Evolutionary conservation across 2,113 vertebrate species (phyloP).

Genomic region (Gadus chalcogrammus): DNA sequence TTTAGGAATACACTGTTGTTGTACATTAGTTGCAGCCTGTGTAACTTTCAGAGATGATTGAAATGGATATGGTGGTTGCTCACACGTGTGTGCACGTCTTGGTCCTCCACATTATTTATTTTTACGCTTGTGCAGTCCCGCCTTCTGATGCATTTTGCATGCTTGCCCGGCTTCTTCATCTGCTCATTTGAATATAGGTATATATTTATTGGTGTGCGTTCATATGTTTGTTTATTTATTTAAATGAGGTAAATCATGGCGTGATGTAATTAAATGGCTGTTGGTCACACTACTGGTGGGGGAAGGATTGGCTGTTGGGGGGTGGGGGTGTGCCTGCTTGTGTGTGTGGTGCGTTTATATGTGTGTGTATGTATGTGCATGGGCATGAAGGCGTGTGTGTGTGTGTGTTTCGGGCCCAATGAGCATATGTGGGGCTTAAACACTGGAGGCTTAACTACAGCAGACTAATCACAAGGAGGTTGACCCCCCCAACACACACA

Average conservation of each 20-base stretch:
- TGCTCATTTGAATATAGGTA: conserved; percentile 71
- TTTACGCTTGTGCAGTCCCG: conserved; percentile 53
- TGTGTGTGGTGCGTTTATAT: conserved; percentile 36
- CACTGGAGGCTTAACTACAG: conserved; percentile 73
- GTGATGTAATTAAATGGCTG: conserved; percentile 78
- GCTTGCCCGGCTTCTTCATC: conserved; percentile 34
- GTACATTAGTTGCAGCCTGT: not conserved
- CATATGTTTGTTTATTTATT: conserved; percentile 70
- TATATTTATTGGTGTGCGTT: conserved; percentile 69
- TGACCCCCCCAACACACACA: conserved; percentile 39
- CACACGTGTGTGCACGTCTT: conserved; percentile 23
- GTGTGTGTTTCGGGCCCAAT: conserved; percentile 56
- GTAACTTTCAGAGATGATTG: not conserved
- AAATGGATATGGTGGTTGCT: not conserved
- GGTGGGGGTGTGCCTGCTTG: conserved; percentile 16
- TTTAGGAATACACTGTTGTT: conserved; percentile 3
- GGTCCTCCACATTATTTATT: conserved; percentile 48
- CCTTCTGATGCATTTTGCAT: conserved; percentile 46
- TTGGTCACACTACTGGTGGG: conserved; percentile 71
- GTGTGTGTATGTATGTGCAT: conserved; percentile 44
- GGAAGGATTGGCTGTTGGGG: conserved; percentile 67
- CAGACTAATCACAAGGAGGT: conserved; percentile 69
- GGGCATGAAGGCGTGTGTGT: conserved; percentile 38
- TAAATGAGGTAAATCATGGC: conserved; percentile 69
- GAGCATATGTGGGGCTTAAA: conserved; percentile 72